Evolutionary conservation across 2,888 invertebrate species (phyloP).

Genomic region (Limnephilus rhombicus): DNA sequence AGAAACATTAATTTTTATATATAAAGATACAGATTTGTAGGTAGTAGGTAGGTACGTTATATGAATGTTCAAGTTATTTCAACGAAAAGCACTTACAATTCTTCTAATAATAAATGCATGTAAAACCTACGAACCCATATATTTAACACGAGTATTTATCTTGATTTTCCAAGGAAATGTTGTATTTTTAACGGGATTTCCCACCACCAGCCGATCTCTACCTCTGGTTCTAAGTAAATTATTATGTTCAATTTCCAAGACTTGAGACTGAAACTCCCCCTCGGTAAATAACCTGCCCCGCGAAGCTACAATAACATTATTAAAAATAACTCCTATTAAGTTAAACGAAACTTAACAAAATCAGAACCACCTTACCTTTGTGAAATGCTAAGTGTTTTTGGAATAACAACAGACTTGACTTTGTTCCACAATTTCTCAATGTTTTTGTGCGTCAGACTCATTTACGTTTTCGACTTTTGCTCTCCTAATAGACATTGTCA

Average conservation of each 20-base stretch:
- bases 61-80: not conserved
- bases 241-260: not conserved
- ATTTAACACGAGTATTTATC: not conserved
- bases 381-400: slow-evolving; percentile 45
- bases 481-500: not conserved
- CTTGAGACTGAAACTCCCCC: not conserved
- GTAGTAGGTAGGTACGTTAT: not conserved
- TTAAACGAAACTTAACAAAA: slow-evolving; percentile 57
- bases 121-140: too few relatives aligned
- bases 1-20: too few relatives aligned
- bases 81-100: not conserved
- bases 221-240: not conserved
- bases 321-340: slow-evolving; percentile 46
- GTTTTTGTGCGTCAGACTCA: not conserved
- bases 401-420: slow-evolving; percentile 19
- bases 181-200: not conserved
- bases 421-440: slow-evolving; percentile 16
- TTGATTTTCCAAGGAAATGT: not conserved
- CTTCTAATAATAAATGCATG: not conserved
- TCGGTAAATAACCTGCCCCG: slow-evolving; percentile 1
- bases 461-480: not conserved
- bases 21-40: too few relatives aligned
- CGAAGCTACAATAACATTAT: slow-evolving; percentile 26
- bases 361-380: slow-evolving; percentile 54
- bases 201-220: not conserved